Percentiles rank a stretch among this genome's conserved stretches.
phyloP scores from a whole-genome alignment of 2,113 vertebrate genomes.

The Azemiops feae region DNA sequence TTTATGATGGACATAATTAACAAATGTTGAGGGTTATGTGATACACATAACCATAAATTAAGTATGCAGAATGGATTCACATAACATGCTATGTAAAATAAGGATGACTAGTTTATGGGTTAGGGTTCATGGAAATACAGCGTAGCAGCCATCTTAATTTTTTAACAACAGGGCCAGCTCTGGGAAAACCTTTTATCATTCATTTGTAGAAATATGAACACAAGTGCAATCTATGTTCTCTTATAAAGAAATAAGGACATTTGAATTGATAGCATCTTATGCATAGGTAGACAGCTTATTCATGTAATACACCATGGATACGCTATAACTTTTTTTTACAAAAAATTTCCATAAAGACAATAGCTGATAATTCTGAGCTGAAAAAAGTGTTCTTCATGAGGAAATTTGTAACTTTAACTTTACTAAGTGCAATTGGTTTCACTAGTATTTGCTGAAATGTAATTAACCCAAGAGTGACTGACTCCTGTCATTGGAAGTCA shows the following conservation, averaged over 20 bases:
- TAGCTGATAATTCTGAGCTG: not conserved
- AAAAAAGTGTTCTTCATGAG: not conserved
- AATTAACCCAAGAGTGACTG: not conserved
- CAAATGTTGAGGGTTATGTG: too few species aligned
- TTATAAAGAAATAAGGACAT: not conserved
- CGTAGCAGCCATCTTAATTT: too few species aligned
- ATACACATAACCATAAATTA: too few species aligned
- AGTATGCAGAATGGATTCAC: too few species aligned
- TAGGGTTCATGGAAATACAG: too few species aligned
- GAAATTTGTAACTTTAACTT: not conserved
- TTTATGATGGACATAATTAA: too few species aligned
- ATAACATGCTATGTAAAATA: too few species aligned
- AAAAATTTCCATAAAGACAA: not conserved
- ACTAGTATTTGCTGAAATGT: not conserved
- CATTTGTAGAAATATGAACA: too few species aligned
- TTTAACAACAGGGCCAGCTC: too few species aligned
- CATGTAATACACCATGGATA: not conserved
- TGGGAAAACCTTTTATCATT: too few species aligned
- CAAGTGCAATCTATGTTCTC: too few species aligned
- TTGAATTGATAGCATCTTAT: not conserved
- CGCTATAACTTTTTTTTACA: not conserved
- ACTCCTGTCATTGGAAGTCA: not conserved
- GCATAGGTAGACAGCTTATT: not conserved
- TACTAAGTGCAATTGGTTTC: not conserved
- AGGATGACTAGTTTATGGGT: too few species aligned